Percentiles rank a stretch among this genome's conserved stretches.
These are phyloP conservation scores for Hyposmocoma kahamanoa DNA, from an alignment of 1,140 invertebrate genomes.

Conservation along the genomic window DNA sequence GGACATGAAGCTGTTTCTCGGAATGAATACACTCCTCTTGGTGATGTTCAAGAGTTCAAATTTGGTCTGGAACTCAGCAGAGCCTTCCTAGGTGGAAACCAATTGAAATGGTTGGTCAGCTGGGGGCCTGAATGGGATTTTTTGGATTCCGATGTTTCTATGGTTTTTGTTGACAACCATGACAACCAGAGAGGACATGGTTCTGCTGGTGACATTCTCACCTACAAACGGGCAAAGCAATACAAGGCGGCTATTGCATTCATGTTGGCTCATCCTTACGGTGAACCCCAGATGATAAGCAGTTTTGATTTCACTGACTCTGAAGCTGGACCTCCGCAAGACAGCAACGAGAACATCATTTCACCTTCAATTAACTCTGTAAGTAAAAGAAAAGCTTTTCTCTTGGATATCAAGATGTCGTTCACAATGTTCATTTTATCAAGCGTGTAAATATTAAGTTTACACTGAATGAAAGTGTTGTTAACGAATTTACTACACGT, in stretches of 20 bases:
- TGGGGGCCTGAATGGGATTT: conserved; percentile 40
- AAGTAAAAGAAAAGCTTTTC: too few species aligned
- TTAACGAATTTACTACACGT: too few species aligned
- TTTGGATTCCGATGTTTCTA: conserved; percentile 37
- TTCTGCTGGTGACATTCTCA: conserved; percentile 67
- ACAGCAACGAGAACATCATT: conserved; percentile 77
- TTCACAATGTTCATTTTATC: too few species aligned
- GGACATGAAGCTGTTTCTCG: conserved; percentile 63
- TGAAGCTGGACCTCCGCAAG: conserved; percentile 77
- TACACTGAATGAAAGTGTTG: too few species aligned
- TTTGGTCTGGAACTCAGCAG: conserved; percentile 54
- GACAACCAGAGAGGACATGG: conserved; percentile 75
- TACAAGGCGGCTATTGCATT: conserved; percentile 84
- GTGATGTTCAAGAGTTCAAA: conserved; percentile 85
- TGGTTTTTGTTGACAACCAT: conserved; percentile 75
- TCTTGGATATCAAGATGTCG: too few species aligned
- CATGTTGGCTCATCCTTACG: conserved; percentile 86
- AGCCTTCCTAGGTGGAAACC: conserved; percentile 56
- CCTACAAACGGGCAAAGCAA: conserved; percentile 72
- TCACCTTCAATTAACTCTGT: conserved; percentile 76
- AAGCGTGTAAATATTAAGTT: too few species aligned
- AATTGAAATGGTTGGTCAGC: conserved; percentile 25
- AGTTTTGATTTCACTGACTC: conserved; percentile 77
- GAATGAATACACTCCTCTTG: conserved; percentile 77
- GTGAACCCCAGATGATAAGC: conserved; percentile 83